These are phyloP conservation scores for Cerceris rybyensis DNA, from an alignment of 2,888 invertebrate species.

Conservation along the genomic window DNA sequence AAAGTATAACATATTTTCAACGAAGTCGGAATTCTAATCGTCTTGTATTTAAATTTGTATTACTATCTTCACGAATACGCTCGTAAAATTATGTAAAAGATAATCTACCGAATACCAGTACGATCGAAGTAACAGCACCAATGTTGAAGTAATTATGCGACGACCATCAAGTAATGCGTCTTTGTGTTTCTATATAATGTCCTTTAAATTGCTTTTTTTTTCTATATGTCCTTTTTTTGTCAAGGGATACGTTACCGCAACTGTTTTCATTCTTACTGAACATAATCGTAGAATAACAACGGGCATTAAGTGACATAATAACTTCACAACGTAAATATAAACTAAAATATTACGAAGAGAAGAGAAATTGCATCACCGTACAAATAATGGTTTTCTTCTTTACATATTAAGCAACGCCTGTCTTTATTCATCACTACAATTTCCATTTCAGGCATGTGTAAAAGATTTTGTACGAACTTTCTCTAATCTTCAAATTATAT, in stretches of 20 bases:
- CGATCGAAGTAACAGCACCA: not conserved
- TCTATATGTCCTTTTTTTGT: not conserved
- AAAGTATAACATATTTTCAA: not conserved
- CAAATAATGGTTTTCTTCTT: not conserved
- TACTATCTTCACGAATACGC: constrained; percentile 4
- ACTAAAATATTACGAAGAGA: not conserved
- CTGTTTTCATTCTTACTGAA: constrained; percentile 13
- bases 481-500: no score
- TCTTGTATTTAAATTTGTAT: not conserved
- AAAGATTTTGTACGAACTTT: no score
- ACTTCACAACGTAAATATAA: constrained; percentile 5
- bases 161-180: not conserved
- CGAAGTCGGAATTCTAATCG: not conserved
- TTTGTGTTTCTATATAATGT: constrained; percentile 6
- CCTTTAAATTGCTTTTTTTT: constrained; percentile 1
- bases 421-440: no score
- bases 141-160: constrained; percentile 18
- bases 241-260: constrained; percentile 16
- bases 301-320: constrained; percentile 30
- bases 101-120: constrained; percentile 14
- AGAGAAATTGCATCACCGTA: constrained; percentile 4
- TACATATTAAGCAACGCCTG: no score
- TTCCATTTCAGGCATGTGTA: no score
- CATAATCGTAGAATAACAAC: constrained; percentile 11
- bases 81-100: constrained; percentile 16